Base-by-base conservation (phyloP, 35 echinoderm and acorn worm species). In the Heliocidaris erythrogramma region DNA sequence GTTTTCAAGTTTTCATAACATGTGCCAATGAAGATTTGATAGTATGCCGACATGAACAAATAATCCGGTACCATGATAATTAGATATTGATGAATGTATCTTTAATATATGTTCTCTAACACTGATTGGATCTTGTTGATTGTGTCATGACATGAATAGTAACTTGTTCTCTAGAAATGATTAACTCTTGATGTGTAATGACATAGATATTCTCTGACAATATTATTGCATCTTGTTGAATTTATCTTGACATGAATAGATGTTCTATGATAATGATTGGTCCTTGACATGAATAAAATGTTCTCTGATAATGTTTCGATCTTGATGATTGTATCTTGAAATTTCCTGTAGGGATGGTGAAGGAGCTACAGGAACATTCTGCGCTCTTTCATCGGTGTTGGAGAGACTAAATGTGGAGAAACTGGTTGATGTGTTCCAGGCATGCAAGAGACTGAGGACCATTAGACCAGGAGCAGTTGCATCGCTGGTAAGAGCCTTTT, bases 391-490 rank as follows among this genome's bases (percentile, higher is more conserved):
- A 14, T 32, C 92, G 12, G 93, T 94, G 31, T 49, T 96, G n/a
- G 95, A 96, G 30, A 94, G 93, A 59, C 94, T 96, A 7, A 94
- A 94, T 30, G 93, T 86, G 0, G 95, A 96, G 93, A 85, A 96
- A 88, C 85, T 89, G 53, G 93, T 96, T 21, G 95, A 96, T 18
- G 95, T 96, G 50, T 96, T 96, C 50, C 92, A 96, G 35, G 95
- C 95, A 48, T 93, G 94, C 31, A 94, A 94, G 93, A 96, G 59
- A 56, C 69, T 96, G 1, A 94, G 95, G 21, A 47, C 53, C 10
- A 96, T 85, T 49, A 52, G 95, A 47, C 85, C 47, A 21, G 30
- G 49, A 17, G 86, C 31, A 60, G 95, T 96, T 48, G 42, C 85
- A 31, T 53, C 85, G 47, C 59, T 90, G 95, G 95, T 96, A 69